These are phyloP conservation scores for Plagodis dolabraria DNA, from an alignment of 2,888 invertebrate genomes.

Conservation along the genomic window DNA sequence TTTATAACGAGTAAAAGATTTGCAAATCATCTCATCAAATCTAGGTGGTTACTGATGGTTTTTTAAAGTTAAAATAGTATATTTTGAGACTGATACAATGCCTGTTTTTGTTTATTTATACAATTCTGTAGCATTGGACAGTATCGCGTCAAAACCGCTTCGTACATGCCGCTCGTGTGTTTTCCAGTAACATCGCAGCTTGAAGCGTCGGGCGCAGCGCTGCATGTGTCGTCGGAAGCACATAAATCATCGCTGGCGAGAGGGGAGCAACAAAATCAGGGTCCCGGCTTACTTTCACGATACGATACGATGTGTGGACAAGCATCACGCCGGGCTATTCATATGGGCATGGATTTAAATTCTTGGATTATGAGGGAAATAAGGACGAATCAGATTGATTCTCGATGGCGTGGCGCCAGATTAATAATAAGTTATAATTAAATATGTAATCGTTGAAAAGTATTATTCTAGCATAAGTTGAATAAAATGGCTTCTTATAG, in stretches of 20 bases:
- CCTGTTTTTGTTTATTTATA: too few relatives aligned
- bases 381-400: neutral
- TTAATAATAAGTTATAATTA: too few relatives aligned
- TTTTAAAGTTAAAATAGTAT: too few relatives aligned
- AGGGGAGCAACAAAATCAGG: constrained; percentile 65
- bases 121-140: too few relatives aligned
- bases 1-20: too few relatives aligned
- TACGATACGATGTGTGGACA: constrained; percentile 47
- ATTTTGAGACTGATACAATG: too few relatives aligned
- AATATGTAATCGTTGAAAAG: too few relatives aligned
- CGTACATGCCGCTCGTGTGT: constrained; percentile 54
- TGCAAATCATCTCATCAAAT: too few relatives aligned
- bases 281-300: constrained; percentile 74
- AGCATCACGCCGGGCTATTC: constrained; percentile 45
- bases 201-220: constrained; percentile 72
- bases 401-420: too few relatives aligned
- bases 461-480: too few relatives aligned
- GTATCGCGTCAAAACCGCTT: constrained; percentile 45
- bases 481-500: too few relatives aligned
- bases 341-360: constrained; percentile 33
- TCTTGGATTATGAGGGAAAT: neutral
- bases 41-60: too few relatives aligned
- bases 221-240: constrained; percentile 79
- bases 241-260: constrained; percentile 73
- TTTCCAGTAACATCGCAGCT: constrained; percentile 61